Percentiles rank a stretch among this genome's conserved stretches.
Evolutionary conservation across 2,113 vertebrate genomes (phyloP).

Genomic region (Elephas maximus): DNA sequence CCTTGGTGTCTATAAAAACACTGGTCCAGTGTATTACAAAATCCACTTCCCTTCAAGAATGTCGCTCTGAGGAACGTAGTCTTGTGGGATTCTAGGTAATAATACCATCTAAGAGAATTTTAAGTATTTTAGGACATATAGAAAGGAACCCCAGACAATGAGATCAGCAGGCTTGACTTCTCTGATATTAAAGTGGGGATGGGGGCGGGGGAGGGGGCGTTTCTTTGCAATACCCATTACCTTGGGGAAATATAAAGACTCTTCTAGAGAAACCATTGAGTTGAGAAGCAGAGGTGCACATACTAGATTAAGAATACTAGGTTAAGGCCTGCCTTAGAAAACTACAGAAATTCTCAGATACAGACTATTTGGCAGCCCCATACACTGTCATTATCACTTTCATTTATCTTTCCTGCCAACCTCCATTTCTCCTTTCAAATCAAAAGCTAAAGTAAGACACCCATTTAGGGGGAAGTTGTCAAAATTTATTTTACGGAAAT

Average conservation of each 20-base stretch:
- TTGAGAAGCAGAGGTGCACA: fast-evolving
- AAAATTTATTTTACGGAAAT: slow-evolving; percentile 84
- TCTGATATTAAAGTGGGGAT: not conserved
- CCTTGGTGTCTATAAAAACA: not conserved
- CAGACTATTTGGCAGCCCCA: not conserved
- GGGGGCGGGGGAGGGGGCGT: fast-evolving
- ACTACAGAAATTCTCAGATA: not conserved
- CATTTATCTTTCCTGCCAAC: slow-evolving; percentile 76
- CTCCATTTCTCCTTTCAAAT: slow-evolving; percentile 81
- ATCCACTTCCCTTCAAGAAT: not conserved
- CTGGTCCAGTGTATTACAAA: fast-evolving
- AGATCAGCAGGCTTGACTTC: not conserved
- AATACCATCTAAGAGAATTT: no score
- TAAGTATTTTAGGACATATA: not conserved
- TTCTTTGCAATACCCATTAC: not conserved
- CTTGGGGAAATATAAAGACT: not conserved
- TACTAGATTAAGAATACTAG: not conserved
- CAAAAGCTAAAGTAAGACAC: slow-evolving; percentile 81
- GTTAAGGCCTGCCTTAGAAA: not conserved
- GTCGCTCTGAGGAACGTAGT: fast-evolving
- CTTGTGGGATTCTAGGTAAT: fast-evolving
- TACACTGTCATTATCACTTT: slow-evolving; percentile 22
- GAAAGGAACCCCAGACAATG: not conserved
- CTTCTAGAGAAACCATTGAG: not conserved
- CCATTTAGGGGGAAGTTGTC: slow-evolving; percentile 81